Evolutionary conservation across 2,113 vertebrate species (phyloP), one percentile per base, ranked within the genome.

Genomic region (Tachysurus fulvidraco): DNA sequence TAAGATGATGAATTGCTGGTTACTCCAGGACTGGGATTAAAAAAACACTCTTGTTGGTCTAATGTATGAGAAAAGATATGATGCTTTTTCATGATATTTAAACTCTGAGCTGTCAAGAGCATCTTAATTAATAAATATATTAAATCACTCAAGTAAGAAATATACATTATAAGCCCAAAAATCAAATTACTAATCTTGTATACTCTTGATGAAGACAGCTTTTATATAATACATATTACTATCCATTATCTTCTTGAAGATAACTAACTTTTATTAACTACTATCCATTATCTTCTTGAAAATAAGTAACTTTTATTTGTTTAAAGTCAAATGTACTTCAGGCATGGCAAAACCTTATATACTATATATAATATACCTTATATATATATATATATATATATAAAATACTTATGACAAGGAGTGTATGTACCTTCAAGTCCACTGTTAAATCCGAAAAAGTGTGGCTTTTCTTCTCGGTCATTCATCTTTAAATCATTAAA

Each of bases 351-450:
- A 59, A 21, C n/a, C 28, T 28, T 28, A 79, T 30, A 41, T 2
- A 57, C 4, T 41, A 1, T 19, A 36, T 36, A 36, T 36, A 36
- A n/a, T n/a, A n/a, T n/a, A n/a, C n/a, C n/a, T n/a, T 36, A 36
- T 36, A 36, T 36, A 36, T 36, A 36, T 36, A 36, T 36, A 36
- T 36, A 36, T 36, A 36, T 36, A 36, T 36, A 36, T 36, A 36
- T 36, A 36, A 36, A 36, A 36, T n/a, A n/a, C n/a, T n/a, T n/a
- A n/a, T 80, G 78, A 81, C 5, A 60, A 44, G 44, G 1, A 19
- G 55, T 59, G 60, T 5, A 41, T 60, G 25, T 79, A 93, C 91
- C 85, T 76, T 90, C 46, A 76, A 23, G 77, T 83, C 88, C 81
- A 71, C n/a, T 25, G 41, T 28, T 67, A 54, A 25, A 11, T 19